A percentile compares a stretch with the other conserved stretches of the same genome.
Conservation (phyloP, 1,140 invertebrate species). For the Listronotus oregonensis region DNA sequence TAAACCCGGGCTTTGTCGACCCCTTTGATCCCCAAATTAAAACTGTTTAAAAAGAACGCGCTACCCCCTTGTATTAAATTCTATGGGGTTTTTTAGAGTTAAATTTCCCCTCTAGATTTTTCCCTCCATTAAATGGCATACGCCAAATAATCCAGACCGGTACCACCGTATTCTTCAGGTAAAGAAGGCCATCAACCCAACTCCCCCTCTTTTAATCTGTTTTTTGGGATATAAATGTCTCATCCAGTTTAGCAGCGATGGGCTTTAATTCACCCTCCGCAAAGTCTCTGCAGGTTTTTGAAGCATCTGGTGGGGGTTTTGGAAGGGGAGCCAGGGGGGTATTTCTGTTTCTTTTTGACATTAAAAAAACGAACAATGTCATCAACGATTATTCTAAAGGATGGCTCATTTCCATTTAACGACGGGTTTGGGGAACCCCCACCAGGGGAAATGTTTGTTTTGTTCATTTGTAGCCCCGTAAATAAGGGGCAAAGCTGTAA, state of each 20-base stretch:
- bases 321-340: conserved; percentile 74
- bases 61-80: conserved; percentile 1
- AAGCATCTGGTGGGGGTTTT: conserved; percentile 91
- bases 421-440: no score
- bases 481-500: no score
- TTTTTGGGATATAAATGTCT: conserved; percentile 82
- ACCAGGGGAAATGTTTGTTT: no score
- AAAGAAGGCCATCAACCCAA: conserved; percentile 87
- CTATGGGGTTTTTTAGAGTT: background rate
- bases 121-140: conserved; percentile 96
- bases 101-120: conserved; percentile 72
- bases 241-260: conserved; percentile 82
- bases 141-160: conserved; percentile 88
- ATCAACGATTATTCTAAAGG: no score
- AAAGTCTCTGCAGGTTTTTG: conserved; percentile 88
- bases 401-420: no score
- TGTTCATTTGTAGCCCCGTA: no score
- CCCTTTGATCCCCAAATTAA: no score
- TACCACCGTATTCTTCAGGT: conserved; percentile 84
- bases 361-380: no score
- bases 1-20: no score
- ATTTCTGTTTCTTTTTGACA: conserved; percentile 14
- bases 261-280: conserved; percentile 88
- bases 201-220: conserved; percentile 87
- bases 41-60: no score